Evolutionary conservation across 1,140 invertebrate genomes (phyloP).

Genomic region (Linepithema humile): DNA sequence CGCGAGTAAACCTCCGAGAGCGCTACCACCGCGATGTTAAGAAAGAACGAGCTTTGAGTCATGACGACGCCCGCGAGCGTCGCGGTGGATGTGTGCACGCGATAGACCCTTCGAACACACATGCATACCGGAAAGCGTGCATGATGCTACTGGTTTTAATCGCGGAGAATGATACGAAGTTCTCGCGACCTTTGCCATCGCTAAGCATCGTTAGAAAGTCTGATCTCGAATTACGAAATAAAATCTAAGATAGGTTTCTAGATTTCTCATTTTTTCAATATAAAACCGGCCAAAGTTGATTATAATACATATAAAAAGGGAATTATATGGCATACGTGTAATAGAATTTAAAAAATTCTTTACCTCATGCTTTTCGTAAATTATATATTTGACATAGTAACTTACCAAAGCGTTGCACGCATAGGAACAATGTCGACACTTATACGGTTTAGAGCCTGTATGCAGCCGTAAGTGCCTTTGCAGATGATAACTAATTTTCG

Average conservation of each 20-base stretch:
- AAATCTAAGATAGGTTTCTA: neutral
- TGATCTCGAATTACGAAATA: neutral
- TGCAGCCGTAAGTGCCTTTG: conserved; percentile 91
- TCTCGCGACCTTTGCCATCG: neutral
- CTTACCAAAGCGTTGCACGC: conserved; percentile 90
- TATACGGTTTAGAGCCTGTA: conserved; percentile 92
- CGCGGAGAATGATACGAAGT: neutral
- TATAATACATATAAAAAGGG: too few species aligned
- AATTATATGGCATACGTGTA: too few species aligned
- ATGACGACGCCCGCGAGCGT: neutral
- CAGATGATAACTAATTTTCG: conserved; percentile 88
- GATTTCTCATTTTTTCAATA: too few species aligned
- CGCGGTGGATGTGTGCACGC: neutral
- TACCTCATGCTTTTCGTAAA: too few species aligned
- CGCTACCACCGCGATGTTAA: neutral
- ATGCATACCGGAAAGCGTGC: neutral
- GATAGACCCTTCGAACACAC: neutral
- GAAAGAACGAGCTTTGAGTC: conserved; percentile 33
- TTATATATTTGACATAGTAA: conserved; percentile 23
- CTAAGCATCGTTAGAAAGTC: neutral
- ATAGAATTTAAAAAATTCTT: neutral
- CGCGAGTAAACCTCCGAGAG: neutral
- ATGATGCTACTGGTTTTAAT: conserved; percentile 15
- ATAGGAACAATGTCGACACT: conserved; percentile 93
- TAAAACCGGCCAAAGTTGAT: neutral